Evolutionary conservation across 2,888 invertebrate genomes (phyloP), one percentile per base, ranked within the genome.

Genomic region (Carterocephalus palaemon): DNA sequence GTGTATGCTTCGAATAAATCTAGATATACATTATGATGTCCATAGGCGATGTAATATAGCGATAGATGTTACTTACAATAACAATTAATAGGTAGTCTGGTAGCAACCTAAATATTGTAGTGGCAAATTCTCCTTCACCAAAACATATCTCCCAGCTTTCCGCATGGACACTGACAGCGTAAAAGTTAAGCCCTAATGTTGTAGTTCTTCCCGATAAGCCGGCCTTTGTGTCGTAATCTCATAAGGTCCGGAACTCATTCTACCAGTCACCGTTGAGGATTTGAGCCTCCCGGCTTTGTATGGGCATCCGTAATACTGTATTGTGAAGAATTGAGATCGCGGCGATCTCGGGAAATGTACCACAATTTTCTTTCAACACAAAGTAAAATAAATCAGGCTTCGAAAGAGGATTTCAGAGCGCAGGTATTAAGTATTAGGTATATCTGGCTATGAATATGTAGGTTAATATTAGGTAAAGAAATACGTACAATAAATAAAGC

Each of bases 281-380:
- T 70, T 64, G 62, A 56, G 42, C 47, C 43, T 7, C 12, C n/a
- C 36, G 71, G 75, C 76, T 84, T 84, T 82, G 74, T 84, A 82
- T 77, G 78, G 83, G 83, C 77, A 85, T 82, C 70, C 60, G 58
- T 83, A 77, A 76, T 77, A 59, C 74, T 51, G 52, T 56, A 70
- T 71, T 72, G 73, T 62, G 54, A 52, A 46, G 52, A 52, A 55
- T 54, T 51, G 52, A 58, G 46, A 54, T 52, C 56, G 22, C 24
- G 28, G 19, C 34, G 55, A 56, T 59, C 56, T 56, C 50, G 42
- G 48, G 42, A 59, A 62, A 59, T 60, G 60, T 64, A 54, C 34
- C 54, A 59, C 62, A 62, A 62, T 60, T 49, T 53, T 53, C 54
- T 52, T 54, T 46, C 13, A 42, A 28, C 13, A n/a, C 6, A 29